Base-by-base conservation (phyloP, 1,140 invertebrate species). In the Acromyrmex echinatior region DNA sequence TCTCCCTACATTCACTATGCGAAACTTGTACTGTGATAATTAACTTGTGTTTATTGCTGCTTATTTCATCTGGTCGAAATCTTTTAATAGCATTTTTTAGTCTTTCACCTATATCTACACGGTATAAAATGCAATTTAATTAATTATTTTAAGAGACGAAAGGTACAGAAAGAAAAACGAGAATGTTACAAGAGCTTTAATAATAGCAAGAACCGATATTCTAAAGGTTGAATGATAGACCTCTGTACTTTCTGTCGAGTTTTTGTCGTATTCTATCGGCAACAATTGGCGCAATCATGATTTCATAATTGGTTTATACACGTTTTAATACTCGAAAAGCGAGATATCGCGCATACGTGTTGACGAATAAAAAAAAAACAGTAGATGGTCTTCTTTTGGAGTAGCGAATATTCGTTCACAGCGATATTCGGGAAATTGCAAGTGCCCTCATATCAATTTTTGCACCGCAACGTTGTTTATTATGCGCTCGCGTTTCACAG, bases 291-390 rank as follows among this genome's bases (percentile, higher is more conserved):
- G 39, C 70, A 76, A 76, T 84, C 56, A 51, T 62, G 39, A 82
- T 73, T 76, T 31, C 39, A 5, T 76, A 76, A 84, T 84, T 76
- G 70, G 70, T 63, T 63, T 62, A 49, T 62, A 84, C 51, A 6
- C 51, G 12, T 14, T 84, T 51, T 84, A 76, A 84, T 74, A 35
- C 56, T 25, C 35, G 56, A 84, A 84, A 84, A 84, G 18, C 56
- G 53, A 31, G 51, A 71, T 81, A 71, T 58, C 66, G 21, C 10
- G 14, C 49, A 21, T 56, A 63, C n/a, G 14, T 12, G 12, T 10
- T 31, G 53, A 35, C 28, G 18, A 82, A 73, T 65, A 2, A 14
- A 51, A 60, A 63, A 79, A 56, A 62, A 45, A 49, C 35, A 39
- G 51, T 2, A 12, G 25, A 62, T 39, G 45, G 49, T 82, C 25